Evolutionary conservation across 2,113 vertebrate genomes (phyloP).

Genomic region (Thamnophis sirtalis): DNA sequence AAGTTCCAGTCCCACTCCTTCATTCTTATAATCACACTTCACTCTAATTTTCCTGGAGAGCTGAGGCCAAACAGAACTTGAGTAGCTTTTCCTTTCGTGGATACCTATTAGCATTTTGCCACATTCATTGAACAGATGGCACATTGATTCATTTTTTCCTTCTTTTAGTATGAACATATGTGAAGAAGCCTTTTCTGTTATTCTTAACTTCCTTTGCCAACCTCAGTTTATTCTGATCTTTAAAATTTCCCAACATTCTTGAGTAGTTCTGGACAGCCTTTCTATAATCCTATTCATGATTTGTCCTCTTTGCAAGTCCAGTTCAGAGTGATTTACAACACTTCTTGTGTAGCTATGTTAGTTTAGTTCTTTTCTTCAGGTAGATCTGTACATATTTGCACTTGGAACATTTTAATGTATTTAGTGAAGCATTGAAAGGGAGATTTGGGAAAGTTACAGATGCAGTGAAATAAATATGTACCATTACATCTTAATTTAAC

Average conservation of each 20-base stretch:
- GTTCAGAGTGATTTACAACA: neutral
- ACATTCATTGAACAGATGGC: neutral
- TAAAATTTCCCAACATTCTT: neutral
- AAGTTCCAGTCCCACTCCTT: neutral
- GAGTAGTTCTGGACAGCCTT: neutral
- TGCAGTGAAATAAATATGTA: neutral
- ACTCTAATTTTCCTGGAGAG: neutral
- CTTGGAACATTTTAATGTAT: neutral
- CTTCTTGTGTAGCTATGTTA: neutral
- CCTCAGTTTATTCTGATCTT: neutral
- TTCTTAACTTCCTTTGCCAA: neutral
- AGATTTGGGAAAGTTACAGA: neutral
- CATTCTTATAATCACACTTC: neutral
- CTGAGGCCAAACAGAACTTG: neutral
- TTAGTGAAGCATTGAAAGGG: neutral
- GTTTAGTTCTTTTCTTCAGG: neutral
- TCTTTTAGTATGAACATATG: neutral
- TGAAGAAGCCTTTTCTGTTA: neutral
- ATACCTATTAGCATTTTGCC: neutral
- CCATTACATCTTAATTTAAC: neutral
- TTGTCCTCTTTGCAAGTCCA: neutral
- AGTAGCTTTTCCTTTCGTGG: neutral
- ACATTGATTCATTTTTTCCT: neutral
- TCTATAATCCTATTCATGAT: neutral
- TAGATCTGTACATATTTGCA: neutral